phyloP scores from a whole-genome alignment of 2,888 invertebrate species.

The Colostygia pectinataria region DNA sequence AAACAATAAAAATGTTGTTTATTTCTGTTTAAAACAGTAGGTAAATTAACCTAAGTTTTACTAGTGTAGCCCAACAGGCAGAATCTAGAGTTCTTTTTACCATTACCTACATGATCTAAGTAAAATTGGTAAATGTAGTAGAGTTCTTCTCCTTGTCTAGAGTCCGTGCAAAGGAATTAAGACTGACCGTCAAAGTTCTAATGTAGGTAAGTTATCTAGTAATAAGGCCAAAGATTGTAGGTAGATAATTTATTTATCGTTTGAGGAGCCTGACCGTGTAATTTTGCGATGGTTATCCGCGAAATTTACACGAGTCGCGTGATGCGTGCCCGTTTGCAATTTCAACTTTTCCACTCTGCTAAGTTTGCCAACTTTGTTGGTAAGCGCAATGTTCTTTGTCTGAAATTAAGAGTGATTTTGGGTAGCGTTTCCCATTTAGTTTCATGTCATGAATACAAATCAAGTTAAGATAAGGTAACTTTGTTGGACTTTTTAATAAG shows the following conservation, averaged over 20 bases:
- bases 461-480: not conserved
- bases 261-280: slow-evolving; percentile 1
- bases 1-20: too few species aligned
- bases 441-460: not conserved
- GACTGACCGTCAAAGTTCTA: not conserved
- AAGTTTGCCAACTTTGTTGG: slow-evolving; percentile 4
- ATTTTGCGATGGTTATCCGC: slow-evolving; percentile 15
- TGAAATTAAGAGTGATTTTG: slow-evolving; percentile 7
- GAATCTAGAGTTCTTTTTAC: too few species aligned
- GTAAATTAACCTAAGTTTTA: too few species aligned
- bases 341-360: slow-evolving; percentile 19
- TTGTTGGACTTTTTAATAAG: slow-evolving; percentile 7
- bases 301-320: slow-evolving; percentile 12
- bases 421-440: slow-evolving; percentile 5
- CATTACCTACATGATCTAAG: too few species aligned
- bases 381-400: slow-evolving; percentile 9
- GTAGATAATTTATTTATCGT: slow-evolving; percentile 8
- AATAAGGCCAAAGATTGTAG: slow-evolving; percentile 7
- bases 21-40: too few species aligned
- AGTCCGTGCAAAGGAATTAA: too few species aligned
- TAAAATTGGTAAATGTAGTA: too few species aligned
- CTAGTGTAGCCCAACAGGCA: too few species aligned
- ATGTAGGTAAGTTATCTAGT: not conserved
- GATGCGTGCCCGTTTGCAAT: slow-evolving; percentile 21
- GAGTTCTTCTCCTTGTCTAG: too few species aligned